Evolutionary conservation across 30 jellyfish, hydroid and myxozoan genomes (phyloP).

Genomic region (Rhopilema esculentum): DNA sequence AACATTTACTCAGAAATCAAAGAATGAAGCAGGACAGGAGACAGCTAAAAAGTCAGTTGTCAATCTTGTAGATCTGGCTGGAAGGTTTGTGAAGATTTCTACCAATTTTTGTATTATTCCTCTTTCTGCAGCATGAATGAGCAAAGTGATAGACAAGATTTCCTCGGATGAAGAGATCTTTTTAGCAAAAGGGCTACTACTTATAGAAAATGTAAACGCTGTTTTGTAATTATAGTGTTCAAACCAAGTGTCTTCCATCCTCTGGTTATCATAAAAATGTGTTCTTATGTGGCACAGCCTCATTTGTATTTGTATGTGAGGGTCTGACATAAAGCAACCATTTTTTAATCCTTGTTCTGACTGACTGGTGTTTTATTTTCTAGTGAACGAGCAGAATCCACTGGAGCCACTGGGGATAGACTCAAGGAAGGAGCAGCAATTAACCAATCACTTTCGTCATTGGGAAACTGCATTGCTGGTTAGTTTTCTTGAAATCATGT

Average conservation of each 20-base stretch:
- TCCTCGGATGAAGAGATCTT: too few relatives aligned
- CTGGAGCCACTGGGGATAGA: conserved; percentile 95
- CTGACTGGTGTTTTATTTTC: background rate
- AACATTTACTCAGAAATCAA: conserved; percentile 78
- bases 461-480: conserved; percentile 93
- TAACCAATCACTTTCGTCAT: conserved; percentile 79
- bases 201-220: too few relatives aligned
- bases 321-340: too few relatives aligned
- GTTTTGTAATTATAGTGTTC: too few relatives aligned
- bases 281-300: too few relatives aligned
- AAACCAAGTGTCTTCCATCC: too few relatives aligned
- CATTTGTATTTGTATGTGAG: too few relatives aligned
- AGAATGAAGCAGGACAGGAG: conserved; percentile 89
- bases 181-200: too few relatives aligned
- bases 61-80: conserved; percentile 89
- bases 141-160: too few relatives aligned
- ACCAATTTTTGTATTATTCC: too few relatives aligned
- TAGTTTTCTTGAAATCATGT: background rate
- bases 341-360: background rate
- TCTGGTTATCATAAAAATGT: too few relatives aligned
- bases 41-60: conserved; percentile 87
- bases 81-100: conserved; percentile 69
- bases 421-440: conserved; percentile 93
- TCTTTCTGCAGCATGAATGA: background rate
- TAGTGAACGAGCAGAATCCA: conserved; percentile 88